Percentiles rank a stretch among this genome's conserved stretches.
phyloP scores from a whole-genome alignment of 2,888 invertebrate genomes.

The Scotopteryx bipunctaria region DNA sequence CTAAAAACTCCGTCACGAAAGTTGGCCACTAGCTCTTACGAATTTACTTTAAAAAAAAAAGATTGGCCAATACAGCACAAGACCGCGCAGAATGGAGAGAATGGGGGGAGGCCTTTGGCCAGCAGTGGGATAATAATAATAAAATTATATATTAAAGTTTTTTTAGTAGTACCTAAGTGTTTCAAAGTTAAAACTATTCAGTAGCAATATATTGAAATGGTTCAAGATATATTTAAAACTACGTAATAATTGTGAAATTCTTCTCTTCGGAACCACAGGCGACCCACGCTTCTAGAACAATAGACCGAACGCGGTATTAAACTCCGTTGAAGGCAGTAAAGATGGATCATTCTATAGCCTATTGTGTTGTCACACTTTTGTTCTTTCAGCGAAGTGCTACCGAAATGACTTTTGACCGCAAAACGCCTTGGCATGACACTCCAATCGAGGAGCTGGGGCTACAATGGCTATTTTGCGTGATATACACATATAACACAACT shows the following conservation, averaged over 20 bases:
- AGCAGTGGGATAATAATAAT: no score
- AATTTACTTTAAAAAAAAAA: no score
- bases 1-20: no score
- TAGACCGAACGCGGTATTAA: conserved; percentile 31
- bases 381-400: conserved; percentile 20
- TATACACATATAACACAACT: no score
- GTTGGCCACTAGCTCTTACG: no score
- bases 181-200: no score
- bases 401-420: conserved; percentile 28
- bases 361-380: conserved; percentile 35
- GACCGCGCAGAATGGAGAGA: no score
- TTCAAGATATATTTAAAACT: conserved; percentile 1
- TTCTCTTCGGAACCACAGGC: conserved; percentile 15
- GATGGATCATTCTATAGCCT: conserved; percentile 24
- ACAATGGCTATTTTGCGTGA: conserved; percentile 9
- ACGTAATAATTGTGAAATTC: not conserved
- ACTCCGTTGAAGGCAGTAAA: conserved; percentile 19
- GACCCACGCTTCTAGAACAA: conserved; percentile 29
- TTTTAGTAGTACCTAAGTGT: no score
- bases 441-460: conserved; percentile 15
- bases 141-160: no score
- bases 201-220: no score
- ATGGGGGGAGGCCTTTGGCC: no score
- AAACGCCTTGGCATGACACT: conserved; percentile 23
- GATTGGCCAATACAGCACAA: no score